Evolutionary conservation across 2,888 invertebrate species (phyloP).

Genomic region (Craniophora ligustri): DNA sequence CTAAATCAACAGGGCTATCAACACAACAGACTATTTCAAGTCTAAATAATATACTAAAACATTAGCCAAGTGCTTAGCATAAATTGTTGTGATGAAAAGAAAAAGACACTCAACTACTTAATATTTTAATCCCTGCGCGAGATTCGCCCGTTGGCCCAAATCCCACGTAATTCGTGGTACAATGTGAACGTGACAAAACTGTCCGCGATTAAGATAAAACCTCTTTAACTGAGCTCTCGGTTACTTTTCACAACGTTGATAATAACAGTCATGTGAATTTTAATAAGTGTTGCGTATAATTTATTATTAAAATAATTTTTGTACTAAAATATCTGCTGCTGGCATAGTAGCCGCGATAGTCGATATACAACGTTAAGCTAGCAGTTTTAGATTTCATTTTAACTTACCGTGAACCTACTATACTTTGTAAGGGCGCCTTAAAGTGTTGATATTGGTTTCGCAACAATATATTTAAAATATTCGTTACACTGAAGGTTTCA

Average conservation of each 20-base stretch:
- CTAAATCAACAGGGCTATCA: no score
- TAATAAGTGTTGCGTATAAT: slow-evolving; percentile 16
- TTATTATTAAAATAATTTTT: no score
- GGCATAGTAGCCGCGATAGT: not conserved
- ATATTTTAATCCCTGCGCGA: slow-evolving; percentile 32
- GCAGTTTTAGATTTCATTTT: no score
- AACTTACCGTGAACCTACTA: no score
- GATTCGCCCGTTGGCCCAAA: slow-evolving; percentile 38
- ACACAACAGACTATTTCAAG: not conserved
- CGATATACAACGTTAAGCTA: no score
- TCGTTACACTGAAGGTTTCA: no score
- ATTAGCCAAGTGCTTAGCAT: slow-evolving; percentile 5
- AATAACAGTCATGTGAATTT: slow-evolving; percentile 41
- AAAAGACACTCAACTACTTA: slow-evolving; percentile 22
- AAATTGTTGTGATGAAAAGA: not conserved
- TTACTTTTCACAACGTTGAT: slow-evolving; percentile 39
- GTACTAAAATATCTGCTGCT: no score
- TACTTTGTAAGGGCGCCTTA: no score
- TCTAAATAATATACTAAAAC: slow-evolving; percentile 5
- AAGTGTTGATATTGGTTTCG: no score
- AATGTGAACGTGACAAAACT: slow-evolving; percentile 55
- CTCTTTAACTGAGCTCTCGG: slow-evolving; percentile 28
- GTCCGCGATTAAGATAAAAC: slow-evolving; percentile 45
- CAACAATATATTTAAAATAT: no score
- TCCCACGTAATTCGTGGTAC: slow-evolving; percentile 59